Base-by-base conservation (phyloP, 1,140 invertebrate species). In the Ganaspis sp. region DNA sequence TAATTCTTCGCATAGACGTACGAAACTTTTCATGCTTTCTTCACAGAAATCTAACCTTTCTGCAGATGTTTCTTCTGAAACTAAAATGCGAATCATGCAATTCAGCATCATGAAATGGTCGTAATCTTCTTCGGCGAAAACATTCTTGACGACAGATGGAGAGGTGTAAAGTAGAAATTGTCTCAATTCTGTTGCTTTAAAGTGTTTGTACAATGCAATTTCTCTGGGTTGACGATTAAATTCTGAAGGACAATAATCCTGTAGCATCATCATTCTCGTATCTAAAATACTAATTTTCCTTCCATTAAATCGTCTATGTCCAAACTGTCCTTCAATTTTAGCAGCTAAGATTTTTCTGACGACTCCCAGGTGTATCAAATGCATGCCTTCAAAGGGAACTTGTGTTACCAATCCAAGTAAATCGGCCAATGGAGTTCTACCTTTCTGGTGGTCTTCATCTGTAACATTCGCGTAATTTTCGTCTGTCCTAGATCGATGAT, bases 361-460 rank as follows among this genome's bases (percentile, higher is more conserved):
- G 5, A 87, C 85, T 1, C 87, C 86, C 37, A 89, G 70, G 83
- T 83, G 69, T 89, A 42, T 9, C 40, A 42, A 42, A 12, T 42
- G 40, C 40, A 42, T 42, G 9, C 40, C 9, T 6, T 42, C 88
- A 6, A 86, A 69, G 2, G 75, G 74, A 73, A 84, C 42, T 11
- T 69, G 1, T 15, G 73, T 77, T 17, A 87, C 80, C 45, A 88
- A 75, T 9, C 40, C 9, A 42, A 42, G 1, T 37, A 81, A 76
- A 12, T 84, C 26, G 19, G 49, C 38, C 15, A 70, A 49, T 23
- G 81, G 64, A n/a, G 17, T 21, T 23, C 15, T 34, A 9, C 71
- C 4, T 42, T 42, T 42, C 42, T 87, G 85, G 70, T 87, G 86
- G 17, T 86, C 74, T 58, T 71, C 79, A 82, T 87, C 80, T 0